phyloP scores from a whole-genome alignment of 2,888 invertebrate species.

The Oscheius sp. region DNA sequence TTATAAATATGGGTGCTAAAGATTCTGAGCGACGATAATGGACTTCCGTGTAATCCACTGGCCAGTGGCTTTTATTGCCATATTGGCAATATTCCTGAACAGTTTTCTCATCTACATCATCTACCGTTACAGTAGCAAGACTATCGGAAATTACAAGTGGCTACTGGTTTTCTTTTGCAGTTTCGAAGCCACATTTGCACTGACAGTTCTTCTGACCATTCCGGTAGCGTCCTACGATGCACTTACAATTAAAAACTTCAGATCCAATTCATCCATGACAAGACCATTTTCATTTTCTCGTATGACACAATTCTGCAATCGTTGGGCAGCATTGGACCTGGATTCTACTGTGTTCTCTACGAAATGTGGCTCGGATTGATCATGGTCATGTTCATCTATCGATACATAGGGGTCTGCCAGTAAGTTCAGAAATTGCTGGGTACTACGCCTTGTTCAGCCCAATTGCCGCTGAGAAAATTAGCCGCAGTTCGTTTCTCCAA shows the following conservation, averaged over 20 bases:
- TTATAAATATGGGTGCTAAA: no score
- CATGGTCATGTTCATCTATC: background rate
- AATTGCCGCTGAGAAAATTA: no score
- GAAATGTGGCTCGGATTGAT: slow-evolving; percentile 13
- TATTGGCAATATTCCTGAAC: background rate
- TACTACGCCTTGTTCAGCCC: no score
- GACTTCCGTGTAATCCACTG: no score
- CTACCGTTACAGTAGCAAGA: background rate
- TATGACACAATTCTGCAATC: background rate
- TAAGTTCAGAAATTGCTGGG: background rate
- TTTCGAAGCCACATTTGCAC: background rate
- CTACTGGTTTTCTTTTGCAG: background rate
- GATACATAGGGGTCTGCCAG: slow-evolving; percentile 2
- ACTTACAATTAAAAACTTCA: background rate
- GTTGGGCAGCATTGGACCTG: background rate
- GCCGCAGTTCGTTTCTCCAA: background rate
- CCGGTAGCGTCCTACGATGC: no score
- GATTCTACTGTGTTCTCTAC: slow-evolving; percentile 9
- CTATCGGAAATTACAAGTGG: slow-evolving; percentile 12
- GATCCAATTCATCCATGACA: slow-evolving; percentile 12
- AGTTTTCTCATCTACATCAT: slow-evolving; percentile 3
- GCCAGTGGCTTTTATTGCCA: background rate
- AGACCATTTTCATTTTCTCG: background rate
- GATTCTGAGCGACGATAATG: no score
- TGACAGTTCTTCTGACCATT: no score